These are phyloP conservation scores for Conchocele bisecta DNA, from an alignment of 2,888 invertebrate species.

Conservation along the genomic window DNA sequence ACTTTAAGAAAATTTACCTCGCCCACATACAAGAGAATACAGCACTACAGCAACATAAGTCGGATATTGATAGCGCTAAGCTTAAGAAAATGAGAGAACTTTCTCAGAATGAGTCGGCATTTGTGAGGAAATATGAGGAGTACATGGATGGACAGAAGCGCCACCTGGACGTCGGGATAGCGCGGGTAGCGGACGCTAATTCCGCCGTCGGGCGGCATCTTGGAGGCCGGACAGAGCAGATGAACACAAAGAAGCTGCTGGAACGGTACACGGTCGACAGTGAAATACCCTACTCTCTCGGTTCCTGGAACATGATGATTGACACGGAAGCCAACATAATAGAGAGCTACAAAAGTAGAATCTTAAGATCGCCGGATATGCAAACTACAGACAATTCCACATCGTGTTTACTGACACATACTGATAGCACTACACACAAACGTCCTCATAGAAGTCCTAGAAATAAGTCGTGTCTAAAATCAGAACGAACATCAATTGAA, in stretches of 20 bases:
- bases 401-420: too few relatives aligned
- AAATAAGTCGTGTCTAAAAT: too few relatives aligned
- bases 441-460: too few relatives aligned
- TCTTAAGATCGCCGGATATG: not conserved
- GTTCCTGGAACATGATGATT: conserved; percentile 1
- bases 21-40: conserved; percentile 41
- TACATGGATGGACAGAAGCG: not conserved
- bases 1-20: conserved; percentile 37
- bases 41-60: conserved; percentile 23
- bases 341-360: not conserved
- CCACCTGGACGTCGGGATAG: not conserved
- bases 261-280: not conserved
- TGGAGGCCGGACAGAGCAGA: not conserved
- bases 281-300: not conserved
- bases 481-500: too few relatives aligned
- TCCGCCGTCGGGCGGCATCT: too few relatives aligned
- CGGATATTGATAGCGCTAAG: conserved; percentile 36
- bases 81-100: conserved; percentile 20
- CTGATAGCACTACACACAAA: too few relatives aligned
- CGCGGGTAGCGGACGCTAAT: not conserved
- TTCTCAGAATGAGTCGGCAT: not conserved
- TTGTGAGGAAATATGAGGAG: conserved; percentile 3
- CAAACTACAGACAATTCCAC: too few relatives aligned
- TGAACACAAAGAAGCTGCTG: not conserved
- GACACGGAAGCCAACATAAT: not conserved